These are phyloP conservation scores for Rhingia campestris DNA, from an alignment of 2,888 invertebrate species.

Conservation along the genomic window DNA sequence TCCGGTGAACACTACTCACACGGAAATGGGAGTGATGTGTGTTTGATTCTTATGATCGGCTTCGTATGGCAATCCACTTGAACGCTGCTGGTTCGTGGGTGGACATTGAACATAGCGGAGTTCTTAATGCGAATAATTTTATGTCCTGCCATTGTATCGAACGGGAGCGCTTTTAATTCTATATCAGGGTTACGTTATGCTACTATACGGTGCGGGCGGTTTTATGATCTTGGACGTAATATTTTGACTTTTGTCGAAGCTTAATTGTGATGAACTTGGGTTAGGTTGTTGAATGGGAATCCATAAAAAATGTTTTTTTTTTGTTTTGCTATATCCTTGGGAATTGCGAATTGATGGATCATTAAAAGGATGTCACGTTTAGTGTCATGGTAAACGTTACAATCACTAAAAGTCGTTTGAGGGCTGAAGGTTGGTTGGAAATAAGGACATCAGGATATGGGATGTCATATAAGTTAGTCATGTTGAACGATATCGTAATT, in stretches of 20 bases:
- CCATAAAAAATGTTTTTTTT: conserved; percentile 37
- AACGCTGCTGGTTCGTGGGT: no score
- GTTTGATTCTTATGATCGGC: conserved; percentile 70
- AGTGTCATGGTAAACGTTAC: conserved; percentile 64
- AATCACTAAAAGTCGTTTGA: conserved; percentile 39
- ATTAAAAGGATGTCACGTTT: conserved; percentile 71
- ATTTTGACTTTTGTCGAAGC: conserved; percentile 68
- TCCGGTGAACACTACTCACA: not conserved
- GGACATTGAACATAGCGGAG: conserved; percentile 8
- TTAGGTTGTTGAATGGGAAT: conserved; percentile 43
- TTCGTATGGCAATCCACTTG: conserved; percentile 31
- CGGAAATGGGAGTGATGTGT: conserved; percentile 33
- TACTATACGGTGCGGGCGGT: conserved; percentile 51
- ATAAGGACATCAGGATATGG: conserved; percentile 1
- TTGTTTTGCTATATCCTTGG: conserved; percentile 55
- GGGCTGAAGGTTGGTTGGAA: conserved; percentile 26
- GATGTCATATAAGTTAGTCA: conserved; percentile 23
- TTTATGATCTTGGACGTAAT: conserved; percentile 71
- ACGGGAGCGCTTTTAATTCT: conserved; percentile 43
- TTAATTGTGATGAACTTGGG: conserved; percentile 70
- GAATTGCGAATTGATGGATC: conserved; percentile 68
- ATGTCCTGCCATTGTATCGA: conserved; percentile 63
- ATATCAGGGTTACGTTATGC: conserved; percentile 28
- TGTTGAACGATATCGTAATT: conserved; percentile 16
- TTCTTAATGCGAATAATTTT: conserved; percentile 70